These are phyloP conservation scores for Amphipyra tragopoginis DNA, from an alignment of 2,888 invertebrate genomes.

Conservation along the genomic window DNA sequence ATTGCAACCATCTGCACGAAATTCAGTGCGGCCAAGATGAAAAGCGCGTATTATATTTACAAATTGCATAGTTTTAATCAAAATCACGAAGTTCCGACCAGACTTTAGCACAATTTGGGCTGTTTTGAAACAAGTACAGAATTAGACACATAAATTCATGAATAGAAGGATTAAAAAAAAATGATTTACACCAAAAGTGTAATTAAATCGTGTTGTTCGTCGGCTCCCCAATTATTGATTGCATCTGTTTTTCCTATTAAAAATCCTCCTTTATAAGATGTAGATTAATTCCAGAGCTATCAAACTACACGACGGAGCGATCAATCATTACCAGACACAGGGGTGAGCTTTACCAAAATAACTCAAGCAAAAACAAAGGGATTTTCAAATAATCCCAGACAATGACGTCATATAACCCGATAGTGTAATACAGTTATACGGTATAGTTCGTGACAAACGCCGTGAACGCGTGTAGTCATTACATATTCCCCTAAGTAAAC, in stretches of 20 bases:
- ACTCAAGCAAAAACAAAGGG: constrained; percentile 11
- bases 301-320: constrained; percentile 8
- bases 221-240: neutral
- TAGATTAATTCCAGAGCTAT: constrained; percentile 28
- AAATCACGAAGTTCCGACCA: too few species aligned
- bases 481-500: constrained; percentile 75
- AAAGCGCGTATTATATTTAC: too few species aligned
- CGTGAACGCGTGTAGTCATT: constrained; percentile 65
- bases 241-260: constrained; percentile 3
- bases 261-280: constrained; percentile 7
- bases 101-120: too few species aligned
- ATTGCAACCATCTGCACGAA: too few species aligned
- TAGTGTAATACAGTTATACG: constrained; percentile 39
- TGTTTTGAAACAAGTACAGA: too few species aligned
- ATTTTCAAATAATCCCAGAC: constrained; percentile 20
- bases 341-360: constrained; percentile 12
- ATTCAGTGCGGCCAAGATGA: too few species aligned
- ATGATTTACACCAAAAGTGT: too few species aligned
- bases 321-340: constrained; percentile 23
- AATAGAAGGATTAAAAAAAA: too few species aligned
- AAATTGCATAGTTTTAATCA: too few species aligned
- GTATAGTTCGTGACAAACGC: constrained; percentile 54
- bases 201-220: too few species aligned
- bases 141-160: too few species aligned
- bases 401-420: constrained; percentile 27